Conservation (phyloP, 2,797 vertebrate genomes). For the Rhabdomys pumilio region DNA sequence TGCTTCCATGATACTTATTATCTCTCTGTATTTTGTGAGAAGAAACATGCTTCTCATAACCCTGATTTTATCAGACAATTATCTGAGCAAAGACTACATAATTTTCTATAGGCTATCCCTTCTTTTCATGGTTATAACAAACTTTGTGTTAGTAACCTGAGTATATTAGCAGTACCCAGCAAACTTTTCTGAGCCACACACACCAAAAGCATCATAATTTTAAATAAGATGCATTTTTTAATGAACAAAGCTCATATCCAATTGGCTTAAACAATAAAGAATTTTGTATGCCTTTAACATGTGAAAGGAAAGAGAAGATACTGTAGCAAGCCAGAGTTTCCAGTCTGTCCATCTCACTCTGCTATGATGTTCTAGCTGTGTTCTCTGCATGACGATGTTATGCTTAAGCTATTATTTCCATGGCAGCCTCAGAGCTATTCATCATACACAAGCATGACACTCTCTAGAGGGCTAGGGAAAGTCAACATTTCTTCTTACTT, state of each 20-base stretch:
- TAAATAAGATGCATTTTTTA: background rate
- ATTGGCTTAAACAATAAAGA: background rate
- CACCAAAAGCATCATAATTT: background rate
- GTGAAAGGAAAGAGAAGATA: background rate
- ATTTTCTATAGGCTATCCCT: background rate
- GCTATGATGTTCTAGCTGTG: background rate
- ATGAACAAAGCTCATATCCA: background rate
- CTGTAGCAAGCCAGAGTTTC: background rate
- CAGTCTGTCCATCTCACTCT: background rate
- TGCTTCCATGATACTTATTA: background rate
- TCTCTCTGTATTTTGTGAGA: slow-evolving; percentile 45
- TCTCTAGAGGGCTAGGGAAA: background rate
- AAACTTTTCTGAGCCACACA: background rate
- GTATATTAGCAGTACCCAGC: background rate
- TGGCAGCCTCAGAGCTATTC: background rate
- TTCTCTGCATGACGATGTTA: background rate
- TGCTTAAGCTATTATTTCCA: background rate
- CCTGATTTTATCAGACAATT: slow-evolving; percentile 58
- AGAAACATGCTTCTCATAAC: slow-evolving; percentile 2
- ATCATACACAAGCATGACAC: background rate
- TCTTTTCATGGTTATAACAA: slow-evolving; percentile 11
- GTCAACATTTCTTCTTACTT: background rate
- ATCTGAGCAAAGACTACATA: slow-evolving; percentile 22
- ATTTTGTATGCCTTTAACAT: background rate
- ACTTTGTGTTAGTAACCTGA: slow-evolving; percentile 23